Evolutionary conservation across 2,797 vertebrate species (phyloP), one percentile per base, ranked within the genome.

Genomic region (Loriculus beryllinus): DNA sequence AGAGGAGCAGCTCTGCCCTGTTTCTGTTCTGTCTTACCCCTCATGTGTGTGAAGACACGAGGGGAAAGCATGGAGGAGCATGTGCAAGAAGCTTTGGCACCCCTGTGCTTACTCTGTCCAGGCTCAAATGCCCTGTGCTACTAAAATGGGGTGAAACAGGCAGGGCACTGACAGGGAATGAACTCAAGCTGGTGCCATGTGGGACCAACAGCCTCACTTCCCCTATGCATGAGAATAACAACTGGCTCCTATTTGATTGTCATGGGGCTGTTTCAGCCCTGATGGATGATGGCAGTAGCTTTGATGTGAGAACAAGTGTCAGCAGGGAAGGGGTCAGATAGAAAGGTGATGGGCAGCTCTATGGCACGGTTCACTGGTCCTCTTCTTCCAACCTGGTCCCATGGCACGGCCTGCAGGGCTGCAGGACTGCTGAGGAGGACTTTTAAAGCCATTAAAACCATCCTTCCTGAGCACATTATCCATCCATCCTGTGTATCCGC

Each of bases 41-140:
- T 92, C 23, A 40, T 0, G 1, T 11, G n/a, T 68, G 26, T 59
- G 70, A 86, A 82, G 81, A n/a, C 7, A 12, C 0, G 0, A 70
- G 63, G 51, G 37, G 39, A 88, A 72, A 65, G 51, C 18, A 4
- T 8, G 29, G 63, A 77, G 39, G 48, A 88, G 63, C 51, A 68
- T 74, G 77, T 87, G 40, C 65, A 47, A 59, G 54, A 62, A 79
- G 70, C 16, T 82, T 78, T 74, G 51, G 35, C 23, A 49, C 67
- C 33, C 60, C 48, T 78, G 37, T 0, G 0, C 2, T 78, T 78
- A 5, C 4, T 2, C 9, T 26, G 31, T 31, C 23, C 6, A 2
- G 33, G 23, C 40, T 67, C 29, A 75, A 70, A 28, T 5, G 10
- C 76, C 18, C 20, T 57, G 71, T 69, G 43, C 25, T 67, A 9